Base-by-base conservation (phyloP, 2,113 vertebrate species). In the Hystrix cristata region DNA sequence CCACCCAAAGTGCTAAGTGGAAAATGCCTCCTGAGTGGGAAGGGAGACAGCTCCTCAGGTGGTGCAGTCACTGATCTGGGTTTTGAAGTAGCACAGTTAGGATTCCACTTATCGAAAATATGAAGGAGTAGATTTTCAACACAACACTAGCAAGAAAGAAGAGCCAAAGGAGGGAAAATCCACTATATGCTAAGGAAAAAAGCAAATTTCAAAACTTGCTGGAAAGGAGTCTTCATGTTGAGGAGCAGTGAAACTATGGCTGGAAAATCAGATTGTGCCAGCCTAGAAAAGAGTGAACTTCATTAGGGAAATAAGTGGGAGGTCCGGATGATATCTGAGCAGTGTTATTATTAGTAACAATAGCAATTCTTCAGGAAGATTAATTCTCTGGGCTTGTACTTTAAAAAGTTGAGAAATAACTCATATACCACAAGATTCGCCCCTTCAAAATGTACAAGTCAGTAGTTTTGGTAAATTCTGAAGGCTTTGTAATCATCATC, bases 31-130 rank as follows among this genome's bases (percentile, higher is more conserved):
- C 0, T 18, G 57, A 27, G 19, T 3, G n/a, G 5, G 16, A 9
- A 27, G 29, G 29, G 19, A 48, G 38, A 25, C 0, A 0, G 43
- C 0, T 23, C 31, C 59, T 53, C 15, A 11, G 69, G 13, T 9
- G 31, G 14, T 13, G 8, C 1, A 0, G 29, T 7, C 38, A 38
- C 46, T 55, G n/a, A 55, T 15, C 48, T 31, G 31, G 60, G 23
- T 38, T 87, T 59, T 59, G 78, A 83, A 1, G 23, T 12, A 38
- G 48, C 48, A 76, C 46, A 48, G 76, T 51, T 23, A 65, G 85
- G 34, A 12, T 76, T 43, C 38, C 25, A 43, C 25, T 76, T 43
- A 59, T 51, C 59, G 69, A 13, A 65, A 38, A 57, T 11, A 82
- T 4, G 31, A 13, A 59, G 4, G 21, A 92, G n/a, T 31, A 34